Percentiles rank a stretch among this genome's conserved stretches.
Evolutionary conservation across 2,113 vertebrate species (phyloP).

Genomic region (Orycteropus afer): DNA sequence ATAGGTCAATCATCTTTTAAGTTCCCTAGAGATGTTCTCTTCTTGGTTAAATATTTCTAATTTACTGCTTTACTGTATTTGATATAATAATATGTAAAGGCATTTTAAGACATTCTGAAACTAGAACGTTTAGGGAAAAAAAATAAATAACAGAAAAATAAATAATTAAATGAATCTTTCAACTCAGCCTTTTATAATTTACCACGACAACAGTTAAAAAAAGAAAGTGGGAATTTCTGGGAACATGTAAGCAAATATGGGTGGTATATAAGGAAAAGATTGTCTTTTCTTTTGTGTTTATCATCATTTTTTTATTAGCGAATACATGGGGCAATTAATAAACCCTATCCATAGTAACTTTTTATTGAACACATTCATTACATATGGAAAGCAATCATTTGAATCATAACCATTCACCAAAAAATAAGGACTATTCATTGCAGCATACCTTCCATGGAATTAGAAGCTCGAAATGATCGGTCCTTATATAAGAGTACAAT

Average conservation of each 20-base stretch:
- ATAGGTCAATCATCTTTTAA: not conserved
- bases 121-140: not conserved
- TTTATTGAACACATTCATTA: constrained; percentile 16
- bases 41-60: constrained; percentile 33
- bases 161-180: constrained; percentile 21
- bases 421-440: not conserved
- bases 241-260: not conserved
- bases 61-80: constrained; percentile 4
- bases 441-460: not conserved
- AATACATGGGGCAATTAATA: constrained; percentile 27
- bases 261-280: not conserved
- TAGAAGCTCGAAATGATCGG: not conserved
- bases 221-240: not conserved
- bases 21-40: not conserved
- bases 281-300: not conserved
- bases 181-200: not conserved
- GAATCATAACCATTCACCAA: constrained; percentile 34
- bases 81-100: not conserved
- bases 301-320: not conserved
- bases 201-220: not conserved
- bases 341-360: not conserved
- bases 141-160: not conserved
- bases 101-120: not conserved
- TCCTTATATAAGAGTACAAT: not conserved
- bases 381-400: constrained; percentile 18